A percentile compares a stretch with the other conserved stretches of the same genome.
Evolutionary conservation across 2,113 vertebrate genomes (phyloP).

Genomic region (Macaca nemestrina): DNA sequence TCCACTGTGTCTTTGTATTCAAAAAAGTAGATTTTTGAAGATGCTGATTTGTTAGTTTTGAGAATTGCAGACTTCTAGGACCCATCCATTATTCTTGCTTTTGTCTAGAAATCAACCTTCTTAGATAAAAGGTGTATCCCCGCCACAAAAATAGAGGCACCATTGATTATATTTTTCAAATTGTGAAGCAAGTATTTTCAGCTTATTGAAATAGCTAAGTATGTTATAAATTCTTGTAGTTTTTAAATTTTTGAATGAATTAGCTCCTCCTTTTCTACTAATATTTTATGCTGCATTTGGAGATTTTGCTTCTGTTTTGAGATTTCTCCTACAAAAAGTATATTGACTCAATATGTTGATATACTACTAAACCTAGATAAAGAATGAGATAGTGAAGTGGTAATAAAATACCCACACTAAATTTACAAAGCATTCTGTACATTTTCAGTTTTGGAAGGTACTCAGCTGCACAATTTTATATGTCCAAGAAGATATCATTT

Average conservation of each 20-base stretch:
- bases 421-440: conserved; percentile 10
- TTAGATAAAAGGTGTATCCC: not conserved
- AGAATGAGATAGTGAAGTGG: not conserved
- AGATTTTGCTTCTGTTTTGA: conserved; percentile 14
- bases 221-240: not conserved
- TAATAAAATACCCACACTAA: not conserved
- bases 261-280: not conserved
- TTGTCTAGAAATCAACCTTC: not conserved
- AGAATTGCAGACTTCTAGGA: not conserved
- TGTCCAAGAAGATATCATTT: not conserved
- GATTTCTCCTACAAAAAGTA: not conserved
- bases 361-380: not conserved
- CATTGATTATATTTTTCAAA: not conserved
- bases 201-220: conserved; percentile 34
- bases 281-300: not conserved
- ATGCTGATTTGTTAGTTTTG: not conserved
- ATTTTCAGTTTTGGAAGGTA: not conserved
- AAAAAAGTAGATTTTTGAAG: not conserved
- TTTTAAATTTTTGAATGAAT: not conserved
- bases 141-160: not conserved
- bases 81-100: not conserved
- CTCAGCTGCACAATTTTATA: not conserved
- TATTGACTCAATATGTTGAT: not conserved
- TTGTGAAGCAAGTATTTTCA: not conserved
- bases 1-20: not conserved